These are phyloP conservation scores for Cavia porcellus DNA, from an alignment of 2,113 vertebrate species.

Conservation along the genomic window DNA sequence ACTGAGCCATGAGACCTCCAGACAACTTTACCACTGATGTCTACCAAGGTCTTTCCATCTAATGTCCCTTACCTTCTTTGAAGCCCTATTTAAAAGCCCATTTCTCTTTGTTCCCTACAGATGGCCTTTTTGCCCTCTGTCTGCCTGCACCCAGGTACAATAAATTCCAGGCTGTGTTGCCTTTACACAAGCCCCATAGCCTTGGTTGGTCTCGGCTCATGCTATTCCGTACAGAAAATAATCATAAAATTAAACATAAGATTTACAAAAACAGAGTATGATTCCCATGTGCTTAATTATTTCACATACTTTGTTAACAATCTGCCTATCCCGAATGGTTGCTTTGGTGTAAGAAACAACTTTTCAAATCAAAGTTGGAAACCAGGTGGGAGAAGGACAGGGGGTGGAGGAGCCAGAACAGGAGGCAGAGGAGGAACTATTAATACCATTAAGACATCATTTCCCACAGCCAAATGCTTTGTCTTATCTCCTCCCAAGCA, in stretches of 20 bases:
- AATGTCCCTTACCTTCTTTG: background rate
- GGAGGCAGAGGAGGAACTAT: background rate
- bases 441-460: background rate
- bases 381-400: background rate
- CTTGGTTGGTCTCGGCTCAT: background rate
- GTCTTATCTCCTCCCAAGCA: background rate
- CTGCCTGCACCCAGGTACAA: background rate
- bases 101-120: background rate
- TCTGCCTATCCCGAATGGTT: background rate
- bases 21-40: background rate
- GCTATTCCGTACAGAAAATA: background rate
- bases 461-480: background rate
- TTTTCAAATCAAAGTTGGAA: background rate
- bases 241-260: background rate
- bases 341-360: background rate
- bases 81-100: background rate
- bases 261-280: background rate
- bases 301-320: background rate
- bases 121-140: background rate
- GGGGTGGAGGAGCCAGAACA: background rate
- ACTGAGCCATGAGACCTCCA: background rate
- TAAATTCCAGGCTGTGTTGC: background rate
- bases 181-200: background rate
- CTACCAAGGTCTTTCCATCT: background rate
- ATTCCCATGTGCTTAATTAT: background rate